Conservation (phyloP, 2,113 vertebrate species). For the Glareola pratincola region DNA sequence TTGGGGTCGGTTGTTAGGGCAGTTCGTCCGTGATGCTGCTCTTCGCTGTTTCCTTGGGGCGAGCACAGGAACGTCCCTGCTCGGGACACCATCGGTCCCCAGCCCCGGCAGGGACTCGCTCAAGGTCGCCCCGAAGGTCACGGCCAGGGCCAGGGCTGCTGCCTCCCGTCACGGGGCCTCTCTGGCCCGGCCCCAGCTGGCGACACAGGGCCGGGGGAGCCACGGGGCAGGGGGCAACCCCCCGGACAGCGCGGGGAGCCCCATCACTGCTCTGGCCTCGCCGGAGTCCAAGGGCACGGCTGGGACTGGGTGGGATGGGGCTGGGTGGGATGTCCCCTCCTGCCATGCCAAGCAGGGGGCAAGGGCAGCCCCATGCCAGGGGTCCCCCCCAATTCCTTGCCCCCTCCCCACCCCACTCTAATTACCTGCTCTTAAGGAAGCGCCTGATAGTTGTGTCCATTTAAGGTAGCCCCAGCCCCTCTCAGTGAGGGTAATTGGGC, state of each 20-base stretch:
- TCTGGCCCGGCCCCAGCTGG: background rate
- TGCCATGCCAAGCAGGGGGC: background rate
- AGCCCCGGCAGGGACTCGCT: background rate
- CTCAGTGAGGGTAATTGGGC: conserved; percentile 45
- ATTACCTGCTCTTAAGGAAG: conserved; percentile 39
- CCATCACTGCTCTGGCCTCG: background rate
- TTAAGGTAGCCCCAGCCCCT: conserved; percentile 54
- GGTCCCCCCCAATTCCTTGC: background rate
- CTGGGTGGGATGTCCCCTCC: background rate
- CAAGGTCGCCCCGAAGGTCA: conserved; percentile 29
- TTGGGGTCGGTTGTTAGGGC: accelerated
- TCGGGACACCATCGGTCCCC: background rate
- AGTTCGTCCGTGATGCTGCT: background rate
- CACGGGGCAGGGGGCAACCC: background rate
- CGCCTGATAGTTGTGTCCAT: background rate
- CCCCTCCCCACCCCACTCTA: background rate
- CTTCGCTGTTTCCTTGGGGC: background rate
- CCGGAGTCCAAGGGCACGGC: accelerated
- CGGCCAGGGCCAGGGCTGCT: background rate
- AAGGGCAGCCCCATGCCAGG: background rate
- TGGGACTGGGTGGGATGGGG: background rate
- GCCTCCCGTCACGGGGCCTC: background rate
- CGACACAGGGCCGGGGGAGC: background rate
- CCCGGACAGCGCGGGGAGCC: accelerated
- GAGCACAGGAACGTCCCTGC: accelerated